A percentile compares a stretch with the other conserved stretches of the same genome.
Evolutionary conservation across 2,113 vertebrate genomes (phyloP).

Genomic region (Caretta caretta): DNA sequence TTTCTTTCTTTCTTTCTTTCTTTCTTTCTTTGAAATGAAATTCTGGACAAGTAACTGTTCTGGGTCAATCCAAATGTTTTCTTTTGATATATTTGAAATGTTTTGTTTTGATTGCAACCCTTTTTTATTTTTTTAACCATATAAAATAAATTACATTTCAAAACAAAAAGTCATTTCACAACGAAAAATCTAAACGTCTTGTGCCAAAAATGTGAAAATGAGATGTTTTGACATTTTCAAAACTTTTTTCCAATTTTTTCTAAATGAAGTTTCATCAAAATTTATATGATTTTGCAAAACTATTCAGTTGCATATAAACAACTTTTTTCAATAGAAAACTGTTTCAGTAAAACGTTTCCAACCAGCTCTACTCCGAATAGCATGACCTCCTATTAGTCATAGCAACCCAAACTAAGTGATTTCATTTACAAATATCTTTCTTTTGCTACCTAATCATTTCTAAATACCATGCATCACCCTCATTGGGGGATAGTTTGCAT

Average conservation of each 20-base stretch:
- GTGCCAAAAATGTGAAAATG: background rate
- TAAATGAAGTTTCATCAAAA: background rate
- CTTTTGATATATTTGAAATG: background rate
- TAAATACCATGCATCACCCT: background rate
- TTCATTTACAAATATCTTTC: background rate
- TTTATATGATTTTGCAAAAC: background rate
- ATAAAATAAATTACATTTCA: background rate
- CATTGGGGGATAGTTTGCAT: background rate
- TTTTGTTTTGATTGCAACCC: background rate
- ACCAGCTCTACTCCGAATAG: background rate
- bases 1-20: too few species aligned
- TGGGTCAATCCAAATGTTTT: background rate
- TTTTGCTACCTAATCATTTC: background rate
- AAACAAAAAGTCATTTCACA: background rate
- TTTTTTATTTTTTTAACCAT: background rate
- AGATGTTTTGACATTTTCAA: background rate
- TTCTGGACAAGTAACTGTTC: too few species aligned
- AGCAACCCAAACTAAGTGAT: background rate
- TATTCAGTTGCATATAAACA: background rate
- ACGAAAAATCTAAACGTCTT: background rate
- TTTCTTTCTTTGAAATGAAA: too few species aligned
- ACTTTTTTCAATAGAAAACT: background rate
- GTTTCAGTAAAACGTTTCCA: background rate
- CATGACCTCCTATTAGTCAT: background rate
- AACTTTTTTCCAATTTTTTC: background rate